Evolutionary conservation across 2,113 vertebrate species (phyloP).

Genomic region (Micromys minutus): DNA sequence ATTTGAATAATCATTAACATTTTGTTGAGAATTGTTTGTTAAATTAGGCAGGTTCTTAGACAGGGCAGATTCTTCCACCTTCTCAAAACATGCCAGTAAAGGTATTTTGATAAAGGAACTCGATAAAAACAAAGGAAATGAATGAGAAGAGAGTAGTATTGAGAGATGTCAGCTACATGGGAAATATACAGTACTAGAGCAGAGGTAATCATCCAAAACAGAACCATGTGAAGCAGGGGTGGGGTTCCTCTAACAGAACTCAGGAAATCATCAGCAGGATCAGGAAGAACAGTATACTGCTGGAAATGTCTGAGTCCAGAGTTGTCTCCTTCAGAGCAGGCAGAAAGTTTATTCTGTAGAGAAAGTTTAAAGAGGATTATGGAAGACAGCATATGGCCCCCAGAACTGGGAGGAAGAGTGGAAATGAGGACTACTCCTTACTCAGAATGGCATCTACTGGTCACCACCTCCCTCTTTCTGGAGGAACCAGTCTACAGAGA

Average conservation of each 20-base stretch:
- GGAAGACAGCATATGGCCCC: neutral
- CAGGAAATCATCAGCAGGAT: neutral
- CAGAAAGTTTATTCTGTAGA: neutral
- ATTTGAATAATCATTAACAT: neutral
- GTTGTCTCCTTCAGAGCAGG: neutral
- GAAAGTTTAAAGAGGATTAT: neutral
- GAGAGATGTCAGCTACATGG: neutral
- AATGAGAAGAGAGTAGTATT: neutral
- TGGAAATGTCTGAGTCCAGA: neutral
- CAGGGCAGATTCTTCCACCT: slow-evolving; percentile 8
- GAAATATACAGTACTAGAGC: neutral
- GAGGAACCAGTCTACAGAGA: neutral
- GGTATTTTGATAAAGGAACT: neutral
- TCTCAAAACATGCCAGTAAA: neutral
- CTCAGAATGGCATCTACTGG: neutral
- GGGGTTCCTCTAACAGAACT: neutral
- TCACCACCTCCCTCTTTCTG: neutral
- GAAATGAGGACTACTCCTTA: neutral
- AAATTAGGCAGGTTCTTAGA: neutral
- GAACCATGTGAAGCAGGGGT: neutral
- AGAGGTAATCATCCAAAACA: neutral
- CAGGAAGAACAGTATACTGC: neutral
- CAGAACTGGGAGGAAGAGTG: neutral
- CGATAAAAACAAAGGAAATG: neutral
- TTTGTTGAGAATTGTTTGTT: slow-evolving; percentile 1